These are phyloP conservation scores for Acleris cristana DNA, from an alignment of 2,888 invertebrate genomes.

Conservation along the genomic window DNA sequence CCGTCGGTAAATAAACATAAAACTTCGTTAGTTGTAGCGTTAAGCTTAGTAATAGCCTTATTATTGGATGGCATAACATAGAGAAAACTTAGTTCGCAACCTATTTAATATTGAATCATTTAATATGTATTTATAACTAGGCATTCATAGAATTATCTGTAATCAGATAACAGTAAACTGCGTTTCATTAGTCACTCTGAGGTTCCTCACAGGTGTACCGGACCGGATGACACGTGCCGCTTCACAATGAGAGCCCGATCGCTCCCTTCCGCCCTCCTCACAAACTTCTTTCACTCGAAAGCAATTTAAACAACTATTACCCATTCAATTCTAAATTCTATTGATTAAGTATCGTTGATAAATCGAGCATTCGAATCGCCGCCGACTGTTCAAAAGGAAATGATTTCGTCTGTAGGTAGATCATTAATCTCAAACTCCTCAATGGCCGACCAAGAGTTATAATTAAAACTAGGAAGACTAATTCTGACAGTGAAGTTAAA, in stretches of 20 bases:
- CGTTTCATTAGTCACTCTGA: constrained; percentile 45
- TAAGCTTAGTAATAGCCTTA: not conserved
- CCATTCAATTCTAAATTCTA: constrained; percentile 34
- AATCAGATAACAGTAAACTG: constrained; percentile 46
- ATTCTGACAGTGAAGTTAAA: constrained; percentile 27
- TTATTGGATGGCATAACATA: too few relatives aligned
- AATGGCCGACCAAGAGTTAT: constrained; percentile 40
- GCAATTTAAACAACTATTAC: constrained; percentile 38
- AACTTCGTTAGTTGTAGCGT: not conserved
- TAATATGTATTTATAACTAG: not conserved
- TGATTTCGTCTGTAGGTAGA: constrained; percentile 47
- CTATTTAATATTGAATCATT: not conserved
- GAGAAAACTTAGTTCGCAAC: too few relatives aligned
- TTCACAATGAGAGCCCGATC: constrained; percentile 50
- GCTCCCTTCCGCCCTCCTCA: constrained; percentile 61
- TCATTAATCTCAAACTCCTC: constrained; percentile 62
- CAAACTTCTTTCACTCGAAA: constrained; percentile 40
- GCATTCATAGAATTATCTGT: constrained; percentile 12
- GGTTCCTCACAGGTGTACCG: constrained; percentile 64
- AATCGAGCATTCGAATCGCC: constrained; percentile 59
- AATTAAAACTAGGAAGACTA: constrained; percentile 36
- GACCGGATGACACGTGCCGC: constrained; percentile 64
- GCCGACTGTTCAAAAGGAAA: constrained; percentile 56
- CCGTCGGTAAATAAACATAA: not conserved
- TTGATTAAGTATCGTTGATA: constrained; percentile 54